A percentile compares a stretch with the other conserved stretches of the same genome.
Conservation (phyloP, 1,140 invertebrate species). For the Leptopilina clavipes region DNA sequence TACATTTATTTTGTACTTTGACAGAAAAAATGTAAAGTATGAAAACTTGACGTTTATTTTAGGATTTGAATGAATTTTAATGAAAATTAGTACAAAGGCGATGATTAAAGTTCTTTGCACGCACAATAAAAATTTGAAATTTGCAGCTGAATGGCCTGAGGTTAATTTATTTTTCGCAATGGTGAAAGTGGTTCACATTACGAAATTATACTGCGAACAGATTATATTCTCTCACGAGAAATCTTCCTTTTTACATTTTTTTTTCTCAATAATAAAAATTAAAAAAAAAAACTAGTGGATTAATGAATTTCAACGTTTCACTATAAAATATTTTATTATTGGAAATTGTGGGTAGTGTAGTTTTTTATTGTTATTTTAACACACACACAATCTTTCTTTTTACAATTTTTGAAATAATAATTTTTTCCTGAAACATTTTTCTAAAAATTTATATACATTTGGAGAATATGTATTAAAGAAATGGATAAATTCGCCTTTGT, state of each 20-base stretch:
- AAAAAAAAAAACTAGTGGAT: not conserved
- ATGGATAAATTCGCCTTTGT: no score
- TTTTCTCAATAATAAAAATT: not conserved
- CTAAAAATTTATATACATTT: no score
- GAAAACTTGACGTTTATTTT: not conserved
- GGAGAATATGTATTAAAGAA: no score
- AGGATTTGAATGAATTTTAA: not conserved
- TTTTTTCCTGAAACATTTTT: no score
- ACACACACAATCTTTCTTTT: not conserved
- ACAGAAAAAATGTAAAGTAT: not conserved
- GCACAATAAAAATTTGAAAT: conserved; percentile 15
- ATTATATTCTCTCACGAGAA: conserved; percentile 29
- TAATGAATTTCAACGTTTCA: not conserved
- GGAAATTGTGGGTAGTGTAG: not conserved
- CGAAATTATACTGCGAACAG: conserved; percentile 9
- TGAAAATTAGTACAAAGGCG: not conserved
- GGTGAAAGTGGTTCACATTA: conserved; percentile 34
- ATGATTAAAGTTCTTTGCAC: not conserved
- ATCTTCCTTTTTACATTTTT: not conserved
- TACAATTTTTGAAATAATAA: no score
- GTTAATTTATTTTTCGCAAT: conserved; percentile 34
- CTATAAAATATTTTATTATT: not conserved
- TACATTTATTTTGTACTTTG: not conserved
- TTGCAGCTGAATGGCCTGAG: conserved; percentile 1
- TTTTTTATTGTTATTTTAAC: not conserved